Base-by-base conservation (phyloP, 2,888 invertebrate species). In the Hirtodrosophila alboralis region DNA sequence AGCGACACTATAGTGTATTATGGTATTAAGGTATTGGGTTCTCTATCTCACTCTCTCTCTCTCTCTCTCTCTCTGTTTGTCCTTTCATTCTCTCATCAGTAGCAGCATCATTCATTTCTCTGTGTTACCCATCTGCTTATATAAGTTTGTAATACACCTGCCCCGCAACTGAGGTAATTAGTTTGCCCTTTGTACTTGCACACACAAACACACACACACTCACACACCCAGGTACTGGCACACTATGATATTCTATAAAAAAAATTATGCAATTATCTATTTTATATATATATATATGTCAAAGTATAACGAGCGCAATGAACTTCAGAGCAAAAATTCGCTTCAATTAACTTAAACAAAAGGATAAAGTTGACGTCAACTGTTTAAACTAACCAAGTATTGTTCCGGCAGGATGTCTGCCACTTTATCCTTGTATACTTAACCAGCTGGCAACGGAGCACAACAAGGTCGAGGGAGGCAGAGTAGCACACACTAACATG, bases 241-340 rank as follows among this genome's bases (percentile, higher is more conserved):
- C 18, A 12, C 12, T 36, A 45, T 14, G 41, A 12, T 36, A 6
- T n/a, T 23, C 23, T 62, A 40, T 41, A 31, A 36, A 58, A 44
- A 36, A 44, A 36, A 18, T 16, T 27, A 1, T 23, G 21, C 18
- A 28, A 54, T 54, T 74, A 67, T 67, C 75, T 77, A 84, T 81
- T 78, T 60, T 51, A 57, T 75, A 81, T 52, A 71, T 67, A 57
- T 51, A 57, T 75, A 81, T 52, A 71, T 67, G 57, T 30, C 49
- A 45, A 37, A 21, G 38, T 23, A 34, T 10, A 63, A 23, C 30
- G 44, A 37, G 44, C 56, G 49, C 62, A 53, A 28, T 59, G 54
- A 63, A 53, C 69, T 53, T 54, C 34, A 44, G n/a, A n/a, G 41
- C 45, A 64, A 18, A 45, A 45, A 48, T 37, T 40, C 40, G 49